These are phyloP conservation scores for Mimas tiliae DNA, from an alignment of 2,888 invertebrate genomes.

Conservation along the genomic window DNA sequence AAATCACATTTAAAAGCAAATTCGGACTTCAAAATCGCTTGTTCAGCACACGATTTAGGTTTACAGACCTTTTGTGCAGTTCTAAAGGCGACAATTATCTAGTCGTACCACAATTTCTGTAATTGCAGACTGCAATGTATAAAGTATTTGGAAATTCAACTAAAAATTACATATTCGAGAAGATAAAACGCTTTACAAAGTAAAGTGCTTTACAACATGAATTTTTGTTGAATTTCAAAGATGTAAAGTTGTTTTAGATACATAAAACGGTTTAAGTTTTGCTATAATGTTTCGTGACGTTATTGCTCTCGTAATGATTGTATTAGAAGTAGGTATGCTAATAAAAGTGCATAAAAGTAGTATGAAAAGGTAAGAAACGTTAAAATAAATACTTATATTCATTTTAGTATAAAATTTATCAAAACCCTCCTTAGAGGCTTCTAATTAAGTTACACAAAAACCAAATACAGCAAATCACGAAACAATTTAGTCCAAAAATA, in stretches of 20 bases:
- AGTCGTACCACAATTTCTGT: conserved; percentile 44
- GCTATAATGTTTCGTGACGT: background rate
- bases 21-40: conserved; percentile 31
- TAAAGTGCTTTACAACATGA: background rate
- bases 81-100: conserved; percentile 46
- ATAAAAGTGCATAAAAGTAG: no score
- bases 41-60: conserved; percentile 42
- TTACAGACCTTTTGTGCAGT: conserved; percentile 38
- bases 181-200: conserved; percentile 1
- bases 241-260: background rate
- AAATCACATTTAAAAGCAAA: conserved; percentile 10
- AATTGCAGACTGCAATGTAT: conserved; percentile 39
- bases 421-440: no score
- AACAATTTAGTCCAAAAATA: background rate
- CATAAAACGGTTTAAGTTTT: background rate
- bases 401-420: no score
- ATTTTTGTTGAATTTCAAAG: background rate
- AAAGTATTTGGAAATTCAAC: conserved; percentile 31
- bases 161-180: background rate
- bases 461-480: no score
- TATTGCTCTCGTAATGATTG: background rate
- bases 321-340: no score
- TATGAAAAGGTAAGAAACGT: no score
- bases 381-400: no score
- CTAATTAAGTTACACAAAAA: no score